Conservation (phyloP, 2,888 invertebrate species). For the Dinocampus coccinellae region DNA sequence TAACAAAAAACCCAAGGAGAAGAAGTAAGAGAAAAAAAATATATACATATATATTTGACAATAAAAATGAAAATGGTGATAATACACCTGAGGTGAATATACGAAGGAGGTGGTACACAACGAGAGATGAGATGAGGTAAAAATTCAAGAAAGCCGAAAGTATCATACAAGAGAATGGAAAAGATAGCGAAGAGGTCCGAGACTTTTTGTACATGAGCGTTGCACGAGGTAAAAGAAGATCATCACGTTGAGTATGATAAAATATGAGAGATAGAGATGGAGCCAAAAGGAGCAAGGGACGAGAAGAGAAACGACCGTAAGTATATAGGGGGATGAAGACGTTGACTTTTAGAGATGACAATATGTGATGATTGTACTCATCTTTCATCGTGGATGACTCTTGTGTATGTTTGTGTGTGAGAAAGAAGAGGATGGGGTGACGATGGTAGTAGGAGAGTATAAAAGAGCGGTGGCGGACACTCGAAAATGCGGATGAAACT, state of each 20-base stretch:
- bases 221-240: neutral
- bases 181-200: neutral
- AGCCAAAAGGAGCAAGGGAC: neutral
- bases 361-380: slow-evolving; percentile 48
- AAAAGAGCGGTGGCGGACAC: neutral
- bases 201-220: neutral
- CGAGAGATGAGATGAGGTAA: slow-evolving; percentile 4
- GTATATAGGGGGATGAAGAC: neutral
- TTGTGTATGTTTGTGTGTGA: neutral
- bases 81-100: neutral
- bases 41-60: neutral
- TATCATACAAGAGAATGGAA: slow-evolving; percentile 4
- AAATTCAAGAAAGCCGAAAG: slow-evolving; percentile 19
- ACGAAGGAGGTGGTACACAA: no score
- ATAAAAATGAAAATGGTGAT: neutral
- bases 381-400: slow-evolving; percentile 42
- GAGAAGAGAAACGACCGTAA: neutral
- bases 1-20: slow-evolving; percentile 21
- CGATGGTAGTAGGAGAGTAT: neutral
- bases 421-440: neutral
- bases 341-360: slow-evolving; percentile 12
- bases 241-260: neutral
- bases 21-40: neutral
- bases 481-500: slow-evolving; percentile 39
- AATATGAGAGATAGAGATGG: neutral